Base-by-base conservation (phyloP, 2,797 vertebrate genomes). In the Halcyon chelicuti region DNA sequence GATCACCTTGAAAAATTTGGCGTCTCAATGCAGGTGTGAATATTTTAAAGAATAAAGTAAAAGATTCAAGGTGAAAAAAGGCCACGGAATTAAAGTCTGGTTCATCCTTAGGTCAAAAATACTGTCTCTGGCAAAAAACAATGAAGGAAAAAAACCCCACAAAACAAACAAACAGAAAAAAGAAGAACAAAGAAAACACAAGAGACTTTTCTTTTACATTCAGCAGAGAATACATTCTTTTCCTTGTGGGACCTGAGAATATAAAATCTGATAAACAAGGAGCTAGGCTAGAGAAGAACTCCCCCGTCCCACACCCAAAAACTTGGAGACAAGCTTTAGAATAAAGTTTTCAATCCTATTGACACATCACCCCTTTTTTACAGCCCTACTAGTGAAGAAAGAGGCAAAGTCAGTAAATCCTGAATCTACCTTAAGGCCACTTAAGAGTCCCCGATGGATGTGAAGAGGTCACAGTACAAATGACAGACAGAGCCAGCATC, bases 1-100 rank as follows among this genome's bases (percentile, higher is more conserved):
- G 84, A 96, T 95, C 93, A 95, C 88, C 94, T 96, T 96, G 88
- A 93, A 95, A 96, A 93, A 80, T 88, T 84, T 93, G 79, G 62
- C 66, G 95, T 82, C 65, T 91, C 84, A 46, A 16, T 79, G 66
- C 58, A 94, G 86, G 54, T 60, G 81, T 81, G 81, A 95, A 93
- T 97, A 93, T 96, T 88, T 97, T 88, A 91, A 93, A 84, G 71
- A 91, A 76, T 11, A 87, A 15, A 39, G 60, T 12, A 66, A 88
- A 95, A 86, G 25, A 87, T 66, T 90, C 63, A 82, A 88, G 82
- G 83, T 92, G 74, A 74, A 88, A 82, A 91, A 93, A 42, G 86
- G 63, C 66, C 90, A 86, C 14, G 39, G 94, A 47, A 92, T 88
- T 39, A 92, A 77, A 94, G 92, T 79, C 67, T 92, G 10, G 49